Evolutionary conservation across 2,888 invertebrate species (phyloP), one percentile per base, ranked within the genome.

Genomic region (Invenusta paracnida): DNA sequence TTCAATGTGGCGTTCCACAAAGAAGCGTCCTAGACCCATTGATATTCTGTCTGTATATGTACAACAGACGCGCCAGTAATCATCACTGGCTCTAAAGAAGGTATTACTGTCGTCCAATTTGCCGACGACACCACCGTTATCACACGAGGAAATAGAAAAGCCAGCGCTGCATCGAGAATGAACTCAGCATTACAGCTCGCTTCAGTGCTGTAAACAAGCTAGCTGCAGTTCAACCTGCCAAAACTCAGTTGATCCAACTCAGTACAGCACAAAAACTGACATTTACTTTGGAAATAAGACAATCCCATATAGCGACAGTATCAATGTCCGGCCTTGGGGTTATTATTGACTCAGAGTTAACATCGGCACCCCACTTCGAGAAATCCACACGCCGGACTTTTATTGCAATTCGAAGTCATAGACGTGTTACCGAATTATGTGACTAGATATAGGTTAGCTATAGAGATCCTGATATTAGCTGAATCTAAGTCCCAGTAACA

Each of bases 1-100:
- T 73, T 73, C 73, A 73, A 73, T 73, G 73, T 73, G 27, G 73
- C 73, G 73, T 73, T 73, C 73, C 25, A 73, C 73, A 73, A 73
- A 23, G 73, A 73, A 73, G 73, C 73, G 27, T 73, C 5, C 25
- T 73, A 23, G 73, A 23, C 73, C 73, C 73, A n/a, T 5, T 73
- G 25, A 13, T 73, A 73, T 73, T 73, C 73, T 73, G 73, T 73
- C 73, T 23, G 73, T 23, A 73, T 73, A n/a, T n/a, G n/a, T n/a
- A 73, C 27, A 73, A n/a, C 11, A 73, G 73, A 73, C 73, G 73
- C 73, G 23, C 5, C 73, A 25, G 73, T 13, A 73, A 73, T 73
- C 17, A 73, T 73, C 17, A 13, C 73, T 23, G 73, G 23, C 25
- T 73, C 17, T 73, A 73, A 23, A 73, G 48, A 73, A 73, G 73